Evolutionary conservation across 2,888 invertebrate genomes (phyloP).

Genomic region (Drosophila anomalata): DNA sequence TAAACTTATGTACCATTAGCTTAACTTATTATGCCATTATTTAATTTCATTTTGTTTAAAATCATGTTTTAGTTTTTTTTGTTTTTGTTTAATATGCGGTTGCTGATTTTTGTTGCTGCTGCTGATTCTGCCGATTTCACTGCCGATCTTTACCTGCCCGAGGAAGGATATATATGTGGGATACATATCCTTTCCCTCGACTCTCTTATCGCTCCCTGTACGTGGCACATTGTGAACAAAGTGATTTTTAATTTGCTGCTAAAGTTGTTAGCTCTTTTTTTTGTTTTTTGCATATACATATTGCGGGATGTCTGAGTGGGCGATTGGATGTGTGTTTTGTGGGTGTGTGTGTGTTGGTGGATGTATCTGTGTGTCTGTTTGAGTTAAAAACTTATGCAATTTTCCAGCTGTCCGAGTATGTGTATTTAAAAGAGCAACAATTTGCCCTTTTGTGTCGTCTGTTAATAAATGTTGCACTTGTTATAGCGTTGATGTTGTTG

Average conservation of each 20-base stretch:
- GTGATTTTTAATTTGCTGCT: constrained; percentile 57
- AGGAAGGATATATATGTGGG: constrained; percentile 5
- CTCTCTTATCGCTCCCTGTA: constrained; percentile 30
- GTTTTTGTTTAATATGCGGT: constrained; percentile 27
- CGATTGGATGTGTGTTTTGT: constrained; percentile 11
- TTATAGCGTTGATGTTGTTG: constrained; percentile 11
- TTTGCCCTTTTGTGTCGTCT: constrained; percentile 52
- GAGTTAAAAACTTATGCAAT: constrained; percentile 64
- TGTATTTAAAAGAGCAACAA: constrained; percentile 46
- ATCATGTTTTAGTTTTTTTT: constrained; percentile 62
- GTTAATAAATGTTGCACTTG: constrained; percentile 40
- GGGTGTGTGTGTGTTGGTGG: constrained; percentile 21
- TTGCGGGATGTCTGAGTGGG: constrained; percentile 24
- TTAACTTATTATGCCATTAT: constrained; percentile 75
- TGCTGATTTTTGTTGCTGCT: constrained; percentile 29
- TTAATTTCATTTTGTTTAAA: constrained; percentile 68
- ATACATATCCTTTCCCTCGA: constrained; percentile 12
- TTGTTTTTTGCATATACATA: constrained; percentile 42
- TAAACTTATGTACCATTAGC: constrained; percentile 78
- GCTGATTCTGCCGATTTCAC: constrained; percentile 35
- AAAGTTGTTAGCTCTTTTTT: constrained; percentile 55
- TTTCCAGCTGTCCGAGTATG: constrained; percentile 42
- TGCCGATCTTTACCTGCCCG: constrained; percentile 31
- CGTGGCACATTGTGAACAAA: constrained; percentile 55
- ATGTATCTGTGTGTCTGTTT: constrained; percentile 24